These are phyloP conservation scores for Aphelenchoides besseyi DNA, from an alignment of 1,140 invertebrate species.

Conservation along the genomic window DNA sequence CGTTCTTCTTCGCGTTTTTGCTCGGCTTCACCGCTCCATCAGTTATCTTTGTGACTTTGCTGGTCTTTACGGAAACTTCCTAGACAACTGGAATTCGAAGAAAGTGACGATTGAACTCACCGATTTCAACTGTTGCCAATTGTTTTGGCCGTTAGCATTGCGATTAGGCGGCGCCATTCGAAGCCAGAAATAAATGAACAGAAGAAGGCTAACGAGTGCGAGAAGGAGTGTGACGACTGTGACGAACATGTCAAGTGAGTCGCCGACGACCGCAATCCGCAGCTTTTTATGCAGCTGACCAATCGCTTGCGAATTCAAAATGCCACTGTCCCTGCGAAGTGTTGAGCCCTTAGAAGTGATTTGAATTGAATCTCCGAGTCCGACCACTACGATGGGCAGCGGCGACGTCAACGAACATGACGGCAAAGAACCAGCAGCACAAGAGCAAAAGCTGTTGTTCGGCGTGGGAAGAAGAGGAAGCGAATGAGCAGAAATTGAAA, in stretches of 20 bases:
- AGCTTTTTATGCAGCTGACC: not conserved
- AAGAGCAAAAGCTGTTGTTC: too few species aligned
- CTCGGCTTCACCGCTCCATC: not conserved
- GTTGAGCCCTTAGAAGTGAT: conserved; percentile 89
- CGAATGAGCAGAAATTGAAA: too few species aligned
- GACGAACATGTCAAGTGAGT: not conserved
- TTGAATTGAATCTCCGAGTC: conserved; percentile 74
- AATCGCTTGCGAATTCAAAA: conserved; percentile 63
- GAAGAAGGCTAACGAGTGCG: not conserved
- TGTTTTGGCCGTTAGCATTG: not conserved
- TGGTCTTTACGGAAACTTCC: not conserved
- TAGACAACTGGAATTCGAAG: not conserved
- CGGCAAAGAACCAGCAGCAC: too few species aligned
- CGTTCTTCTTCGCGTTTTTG: conserved; percentile 6
- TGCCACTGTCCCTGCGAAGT: conserved; percentile 91
- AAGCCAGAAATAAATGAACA: not conserved
- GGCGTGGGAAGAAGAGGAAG: too few species aligned
- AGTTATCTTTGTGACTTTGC: not conserved
- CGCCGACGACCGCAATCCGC: not conserved
- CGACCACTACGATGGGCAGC: conserved; percentile 94
- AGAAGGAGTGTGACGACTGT: not conserved
- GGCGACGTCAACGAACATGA: conserved; percentile 87
- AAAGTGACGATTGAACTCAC: not conserved
- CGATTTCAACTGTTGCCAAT: not conserved
- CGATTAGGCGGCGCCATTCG: conserved; percentile 12